Evolutionary conservation across 2,113 vertebrate genomes (phyloP), one percentile per base, ranked within the genome.

Genomic region (Pagrus major): DNA sequence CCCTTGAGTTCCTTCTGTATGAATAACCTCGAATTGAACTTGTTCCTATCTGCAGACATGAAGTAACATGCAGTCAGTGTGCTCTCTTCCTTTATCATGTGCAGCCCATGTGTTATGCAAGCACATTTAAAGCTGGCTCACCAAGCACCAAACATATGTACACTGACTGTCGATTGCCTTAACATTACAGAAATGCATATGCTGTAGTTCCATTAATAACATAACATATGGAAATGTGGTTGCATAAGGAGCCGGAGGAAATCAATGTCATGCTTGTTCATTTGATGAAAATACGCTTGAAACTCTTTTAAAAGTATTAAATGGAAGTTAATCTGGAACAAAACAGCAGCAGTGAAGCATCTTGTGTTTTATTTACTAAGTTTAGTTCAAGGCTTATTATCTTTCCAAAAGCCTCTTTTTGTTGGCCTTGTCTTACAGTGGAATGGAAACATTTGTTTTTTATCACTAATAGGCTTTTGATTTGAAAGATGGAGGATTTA

Each of bases 81-180:
- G 61, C 33, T 4, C 31, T 55, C 41, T 33, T 31, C 25, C n/a
- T 44, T 14, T 15, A 12, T 23, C 11, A 66, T 16, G 29, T 51
- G 31, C 51, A 39, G 39, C 23, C 37, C 29, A 12, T 20, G 3
- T n/a, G 35, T 90, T 82, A 86, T 44, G 76, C 44, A 86, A 85
- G 54, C 37, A 1, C 23, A 44, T 78, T 58, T 46, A 21, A 41
- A 16, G 7, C 31, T 1, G 79, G 52, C 61, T 85, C 77, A 69
- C 35, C 59, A 77, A 85, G 39, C 77, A 12, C 14, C 27, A 35
- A 68, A 72, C 74, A 21, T 14, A 33, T 35, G 60, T 52, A 29
- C 78, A 35, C 60, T 39, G 56, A 54, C 54, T 14, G 39, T 1
- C 15, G 14, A 71, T 66, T 33, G 6, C 25, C 37, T 54, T n/a